Evolutionary conservation across 1,140 invertebrate species (phyloP).

Genomic region (Drosophila eugracilis): DNA sequence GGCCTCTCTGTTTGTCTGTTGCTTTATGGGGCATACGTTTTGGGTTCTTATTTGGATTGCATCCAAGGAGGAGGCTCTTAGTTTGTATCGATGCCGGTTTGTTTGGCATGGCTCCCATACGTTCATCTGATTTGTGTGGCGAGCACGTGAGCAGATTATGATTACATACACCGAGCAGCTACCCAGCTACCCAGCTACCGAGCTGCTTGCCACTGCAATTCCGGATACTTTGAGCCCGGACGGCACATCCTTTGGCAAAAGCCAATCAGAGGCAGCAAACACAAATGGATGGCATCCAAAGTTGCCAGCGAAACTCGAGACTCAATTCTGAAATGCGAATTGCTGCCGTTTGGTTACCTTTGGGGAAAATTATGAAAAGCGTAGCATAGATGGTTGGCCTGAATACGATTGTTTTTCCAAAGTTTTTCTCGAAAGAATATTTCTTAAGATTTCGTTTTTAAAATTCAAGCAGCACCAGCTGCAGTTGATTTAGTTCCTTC

Average conservation of each 20-base stretch:
- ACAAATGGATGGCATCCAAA: slow-evolving; percentile 25
- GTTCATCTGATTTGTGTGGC: slow-evolving; percentile 46
- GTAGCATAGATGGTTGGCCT: not conserved
- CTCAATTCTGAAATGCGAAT: slow-evolving; percentile 15
- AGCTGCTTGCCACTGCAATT: slow-evolving; percentile 5
- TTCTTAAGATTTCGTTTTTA: too few species aligned
- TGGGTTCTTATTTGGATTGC: slow-evolving; percentile 28
- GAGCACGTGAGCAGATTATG: slow-evolving; percentile 69
- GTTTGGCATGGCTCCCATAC: slow-evolving; percentile 3
- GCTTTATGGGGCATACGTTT: slow-evolving; percentile 39
- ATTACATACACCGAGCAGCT: slow-evolving; percentile 61
- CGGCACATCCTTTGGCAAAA: slow-evolving; percentile 16
- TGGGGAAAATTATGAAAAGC: not conserved
- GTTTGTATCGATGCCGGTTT: slow-evolving; percentile 28
- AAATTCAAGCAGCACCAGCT: too few species aligned
- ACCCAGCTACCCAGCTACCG: too few species aligned
- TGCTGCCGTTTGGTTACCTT: not conserved
- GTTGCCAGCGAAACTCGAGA: slow-evolving; percentile 1
- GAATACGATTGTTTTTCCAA: not conserved
- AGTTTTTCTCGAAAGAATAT: too few species aligned
- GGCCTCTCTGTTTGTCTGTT: slow-evolving; percentile 17
- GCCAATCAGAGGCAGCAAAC: slow-evolving; percentile 42
- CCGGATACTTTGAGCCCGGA: slow-evolving; percentile 23
- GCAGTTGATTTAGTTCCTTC: too few species aligned
- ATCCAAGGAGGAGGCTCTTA: not conserved